Base-by-base conservation (phyloP, 2,113 vertebrate genomes). In the Callionymus lyra region DNA sequence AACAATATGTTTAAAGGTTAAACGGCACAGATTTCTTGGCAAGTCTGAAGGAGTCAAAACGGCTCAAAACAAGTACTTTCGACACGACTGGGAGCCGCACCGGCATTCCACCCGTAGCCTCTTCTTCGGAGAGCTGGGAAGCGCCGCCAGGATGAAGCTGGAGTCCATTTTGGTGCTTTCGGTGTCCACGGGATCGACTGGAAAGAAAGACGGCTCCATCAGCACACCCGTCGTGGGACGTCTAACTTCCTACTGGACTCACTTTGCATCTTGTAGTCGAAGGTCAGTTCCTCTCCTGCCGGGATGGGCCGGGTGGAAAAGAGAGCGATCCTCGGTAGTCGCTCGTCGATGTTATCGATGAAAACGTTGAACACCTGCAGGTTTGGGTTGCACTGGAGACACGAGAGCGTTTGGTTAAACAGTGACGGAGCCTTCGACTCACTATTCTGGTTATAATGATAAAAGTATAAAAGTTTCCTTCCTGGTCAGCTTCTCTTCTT, bases 241-340 rank as follows among this genome's bases (percentile, higher is more conserved):
- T n/a, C n/a, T n/a, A n/a, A n/a, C 21, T 4, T 27, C 21, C 21
- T 27, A 4, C 5, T 6, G 9, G 13, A 53, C 82, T 79, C 72
- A 92, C 92, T 86, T 56, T 89, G 89, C 89, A 95, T 95, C 72
- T 92, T 94, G 81, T 96, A 96, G 85, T 96, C 92, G 48, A 96
- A 96, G 16, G 91, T 95, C 53, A 94, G 89, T 77, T 95, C 93
- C 70, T 96, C 92, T 2, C 93, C 92, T 1, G 82, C 81, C 1
- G 84, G 84, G 62, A 94, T 92, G 10, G 81, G 56, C 2, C 87
- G 68, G 0, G 86, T 93, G 34, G 90, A 84, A 65, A 97, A 97
- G 15, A 97, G 83, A 2, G 91, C 90, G 6, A 97, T 93, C 66
- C 89, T 86, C 0, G 92, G 91, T 31, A 94, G 85, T 2, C 90